Conservation (phyloP, 2,113 vertebrate genomes). For the Thamnaconus septentrionalis region DNA sequence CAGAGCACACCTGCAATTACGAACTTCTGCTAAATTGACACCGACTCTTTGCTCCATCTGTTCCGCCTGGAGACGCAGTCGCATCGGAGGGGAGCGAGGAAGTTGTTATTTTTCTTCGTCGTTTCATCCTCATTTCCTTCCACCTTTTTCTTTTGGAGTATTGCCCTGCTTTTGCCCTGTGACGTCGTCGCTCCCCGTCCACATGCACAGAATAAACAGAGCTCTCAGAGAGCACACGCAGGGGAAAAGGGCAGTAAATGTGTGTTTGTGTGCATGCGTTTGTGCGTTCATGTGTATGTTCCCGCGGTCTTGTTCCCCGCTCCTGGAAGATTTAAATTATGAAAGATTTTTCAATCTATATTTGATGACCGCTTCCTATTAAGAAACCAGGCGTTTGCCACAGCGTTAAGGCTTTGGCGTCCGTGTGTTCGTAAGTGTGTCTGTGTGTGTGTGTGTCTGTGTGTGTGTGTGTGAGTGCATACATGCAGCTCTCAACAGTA, state of each 20-base stretch:
- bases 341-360: constrained; percentile 56
- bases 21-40: neutral
- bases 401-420: constrained; percentile 8
- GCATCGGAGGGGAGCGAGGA: no score
- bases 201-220: neutral
- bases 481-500: constrained; percentile 9
- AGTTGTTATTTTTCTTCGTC: no score
- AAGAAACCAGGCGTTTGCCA: constrained; percentile 44
- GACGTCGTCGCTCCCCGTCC: constrained; percentile 1
- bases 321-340: constrained; percentile 60
- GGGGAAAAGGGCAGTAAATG: neutral
- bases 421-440: constrained; percentile 10
- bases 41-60: no score
- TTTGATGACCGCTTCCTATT: constrained; percentile 56
- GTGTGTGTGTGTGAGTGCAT: neutral
- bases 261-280: constrained; percentile 4
- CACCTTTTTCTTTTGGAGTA: constrained; percentile 13
- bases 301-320: neutral
- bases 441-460: neutral
- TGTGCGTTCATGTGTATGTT: no score
- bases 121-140: neutral
- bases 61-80: neutral
- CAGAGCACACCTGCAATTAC: constrained; percentile 5
- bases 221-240: neutral
- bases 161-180: constrained; percentile 15